Percentiles rank a stretch among this genome's conserved stretches.
Conservation (phyloP, 53 echinoderm and acorn worm genomes). For the Apostichopus leukothele region DNA sequence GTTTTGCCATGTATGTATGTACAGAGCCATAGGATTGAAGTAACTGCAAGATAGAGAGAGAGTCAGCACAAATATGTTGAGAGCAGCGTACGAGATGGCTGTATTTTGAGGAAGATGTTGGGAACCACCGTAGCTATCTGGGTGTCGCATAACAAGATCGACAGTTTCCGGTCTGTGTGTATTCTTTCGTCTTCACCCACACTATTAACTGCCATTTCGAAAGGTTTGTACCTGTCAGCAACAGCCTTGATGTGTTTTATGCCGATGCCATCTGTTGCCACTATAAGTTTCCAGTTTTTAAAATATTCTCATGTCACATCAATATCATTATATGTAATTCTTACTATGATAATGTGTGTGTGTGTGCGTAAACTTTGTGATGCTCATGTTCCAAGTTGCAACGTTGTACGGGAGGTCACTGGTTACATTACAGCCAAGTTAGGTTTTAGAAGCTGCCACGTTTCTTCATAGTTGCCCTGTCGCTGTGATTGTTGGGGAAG, state of each 20-base stretch:
- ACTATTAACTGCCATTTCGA: neutral
- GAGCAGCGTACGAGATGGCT: too few species aligned
- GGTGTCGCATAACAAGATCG: too few species aligned
- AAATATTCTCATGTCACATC: neutral
- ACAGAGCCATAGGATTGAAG: neutral
- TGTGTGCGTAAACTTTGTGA: neutral
- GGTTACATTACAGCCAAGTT: too few species aligned
- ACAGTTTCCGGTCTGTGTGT: neutral
- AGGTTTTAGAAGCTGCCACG: too few species aligned
- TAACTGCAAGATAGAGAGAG: neutral
- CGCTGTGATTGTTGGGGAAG: too few species aligned
- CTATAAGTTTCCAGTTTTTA: neutral
- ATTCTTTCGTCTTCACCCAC: too few species aligned
- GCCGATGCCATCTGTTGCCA: constrained; percentile 7
- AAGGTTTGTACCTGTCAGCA: neutral
- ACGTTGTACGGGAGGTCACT: neutral
- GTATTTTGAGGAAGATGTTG: too few species aligned
- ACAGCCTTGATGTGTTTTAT: neutral
- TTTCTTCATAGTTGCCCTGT: too few species aligned
- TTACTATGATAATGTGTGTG: neutral
- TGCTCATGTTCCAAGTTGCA: constrained; percentile 3
- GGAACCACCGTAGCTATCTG: too few species aligned
- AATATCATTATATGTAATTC: neutral
- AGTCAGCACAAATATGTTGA: neutral
- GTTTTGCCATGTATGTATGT: neutral